These are phyloP conservation scores for Xiphydria camelus DNA, from an alignment of 2,888 invertebrate species.

Conservation along the genomic window DNA sequence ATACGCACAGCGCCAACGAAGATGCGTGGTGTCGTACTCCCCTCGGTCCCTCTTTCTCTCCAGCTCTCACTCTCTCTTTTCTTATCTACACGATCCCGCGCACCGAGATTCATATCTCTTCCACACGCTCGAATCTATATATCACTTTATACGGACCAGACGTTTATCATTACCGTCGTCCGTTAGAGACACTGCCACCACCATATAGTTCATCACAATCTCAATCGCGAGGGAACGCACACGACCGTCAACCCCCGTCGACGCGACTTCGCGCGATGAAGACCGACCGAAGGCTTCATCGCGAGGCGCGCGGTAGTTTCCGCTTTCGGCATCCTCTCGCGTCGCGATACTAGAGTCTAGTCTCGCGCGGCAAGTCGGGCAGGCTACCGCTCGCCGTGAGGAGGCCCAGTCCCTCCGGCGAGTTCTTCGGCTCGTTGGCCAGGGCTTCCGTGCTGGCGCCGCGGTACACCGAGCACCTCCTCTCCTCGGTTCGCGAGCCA, in stretches of 20 bases:
- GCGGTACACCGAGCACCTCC: slow-evolving; percentile 59
- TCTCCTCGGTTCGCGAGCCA: slow-evolving; percentile 25
- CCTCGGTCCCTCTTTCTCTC: neutral
- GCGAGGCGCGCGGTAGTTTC: too few relatives aligned
- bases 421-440: slow-evolving; percentile 41
- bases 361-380: slow-evolving; percentile 52
- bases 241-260: neutral
- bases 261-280: too few relatives aligned
- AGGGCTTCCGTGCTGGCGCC: slow-evolving; percentile 61
- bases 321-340: neutral
- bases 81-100: too few relatives aligned
- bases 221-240: neutral
- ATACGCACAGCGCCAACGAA: too few relatives aligned
- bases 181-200: neutral
- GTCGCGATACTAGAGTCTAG: slow-evolving; percentile 31
- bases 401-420: slow-evolving; percentile 42
- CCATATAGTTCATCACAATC: neutral
- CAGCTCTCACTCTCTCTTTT: too few relatives aligned
- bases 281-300: too few relatives aligned
- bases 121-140: too few relatives aligned
- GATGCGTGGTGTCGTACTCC: neutral
- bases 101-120: too few relatives aligned
- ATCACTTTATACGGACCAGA: too few relatives aligned
- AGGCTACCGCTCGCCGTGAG: slow-evolving; percentile 48
- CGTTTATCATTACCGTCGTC: neutral